Conservation (phyloP, 2,113 vertebrate genomes). For the Rhinoptilus africanus region DNA sequence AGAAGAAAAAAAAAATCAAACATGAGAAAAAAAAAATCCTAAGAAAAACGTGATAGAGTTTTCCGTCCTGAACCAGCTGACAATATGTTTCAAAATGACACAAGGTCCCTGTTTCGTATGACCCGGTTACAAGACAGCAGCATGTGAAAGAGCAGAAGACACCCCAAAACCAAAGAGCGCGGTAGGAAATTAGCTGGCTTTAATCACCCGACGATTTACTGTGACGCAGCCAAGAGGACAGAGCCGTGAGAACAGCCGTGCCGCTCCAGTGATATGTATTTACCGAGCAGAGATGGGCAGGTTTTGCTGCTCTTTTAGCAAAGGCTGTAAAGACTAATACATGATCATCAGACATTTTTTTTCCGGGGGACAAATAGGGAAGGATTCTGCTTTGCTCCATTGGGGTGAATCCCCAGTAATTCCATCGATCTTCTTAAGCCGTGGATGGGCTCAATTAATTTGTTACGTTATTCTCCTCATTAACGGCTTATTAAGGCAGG, state of each 20-base stretch:
- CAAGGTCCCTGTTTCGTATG: background rate
- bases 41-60: constrained; percentile 10
- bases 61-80: background rate
- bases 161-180: background rate
- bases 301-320: background rate
- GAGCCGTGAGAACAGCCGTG: background rate
- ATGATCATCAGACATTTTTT: background rate
- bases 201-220: background rate
- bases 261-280: background rate
- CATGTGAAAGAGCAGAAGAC: background rate
- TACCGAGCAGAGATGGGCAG: background rate
- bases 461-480: background rate
- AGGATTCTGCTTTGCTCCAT: background rate
- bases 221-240: background rate
- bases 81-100: background rate
- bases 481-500: constrained; percentile 44
- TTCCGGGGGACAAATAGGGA: background rate
- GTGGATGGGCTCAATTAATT: constrained; percentile 9
- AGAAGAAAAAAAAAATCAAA: background rate
- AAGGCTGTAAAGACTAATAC: background rate
- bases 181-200: background rate
- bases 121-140: background rate
- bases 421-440: background rate
- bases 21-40: background rate
- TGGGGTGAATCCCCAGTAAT: background rate